Conservation (phyloP, 2,797 vertebrate species). For the Uromys caudimaculatus region DNA sequence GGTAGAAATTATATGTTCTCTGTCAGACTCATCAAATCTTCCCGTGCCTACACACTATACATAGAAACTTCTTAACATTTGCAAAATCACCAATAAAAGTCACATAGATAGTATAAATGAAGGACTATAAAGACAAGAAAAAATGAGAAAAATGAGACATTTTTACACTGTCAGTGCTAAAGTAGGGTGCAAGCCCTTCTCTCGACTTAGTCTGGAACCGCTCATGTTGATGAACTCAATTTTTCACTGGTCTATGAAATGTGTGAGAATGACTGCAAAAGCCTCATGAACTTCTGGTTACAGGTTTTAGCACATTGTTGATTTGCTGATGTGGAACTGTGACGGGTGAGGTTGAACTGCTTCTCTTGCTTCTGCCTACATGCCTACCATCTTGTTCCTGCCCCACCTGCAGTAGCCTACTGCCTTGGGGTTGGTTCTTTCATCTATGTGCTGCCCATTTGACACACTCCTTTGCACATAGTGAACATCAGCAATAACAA, state of each 20-base stretch:
- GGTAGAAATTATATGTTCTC: neutral
- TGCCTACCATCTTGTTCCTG: no score
- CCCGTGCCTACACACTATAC: neutral
- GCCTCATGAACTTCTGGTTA: neutral
- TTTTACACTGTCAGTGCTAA: neutral
- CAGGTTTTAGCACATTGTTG: neutral
- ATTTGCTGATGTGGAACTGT: neutral
- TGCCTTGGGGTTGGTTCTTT: neutral
- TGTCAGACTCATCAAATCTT: neutral
- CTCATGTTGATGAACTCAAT: neutral
- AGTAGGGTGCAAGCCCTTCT: neutral
- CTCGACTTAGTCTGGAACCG: neutral
- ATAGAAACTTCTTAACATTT: neutral
- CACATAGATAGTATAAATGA: neutral
- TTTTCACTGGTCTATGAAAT: no score
- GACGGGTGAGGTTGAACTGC: no score
- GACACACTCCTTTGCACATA: neutral
- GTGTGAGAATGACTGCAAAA: neutral
- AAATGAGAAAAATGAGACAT: neutral
- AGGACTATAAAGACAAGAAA: neutral
- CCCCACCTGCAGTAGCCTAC: neutral
- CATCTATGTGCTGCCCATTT: neutral
- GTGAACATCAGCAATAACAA: neutral
- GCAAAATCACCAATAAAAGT: neutral
- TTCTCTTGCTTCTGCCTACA: neutral